These are phyloP conservation scores for Strigops habroptila DNA, from an alignment of 2,113 vertebrate species.

Conservation along the genomic window DNA sequence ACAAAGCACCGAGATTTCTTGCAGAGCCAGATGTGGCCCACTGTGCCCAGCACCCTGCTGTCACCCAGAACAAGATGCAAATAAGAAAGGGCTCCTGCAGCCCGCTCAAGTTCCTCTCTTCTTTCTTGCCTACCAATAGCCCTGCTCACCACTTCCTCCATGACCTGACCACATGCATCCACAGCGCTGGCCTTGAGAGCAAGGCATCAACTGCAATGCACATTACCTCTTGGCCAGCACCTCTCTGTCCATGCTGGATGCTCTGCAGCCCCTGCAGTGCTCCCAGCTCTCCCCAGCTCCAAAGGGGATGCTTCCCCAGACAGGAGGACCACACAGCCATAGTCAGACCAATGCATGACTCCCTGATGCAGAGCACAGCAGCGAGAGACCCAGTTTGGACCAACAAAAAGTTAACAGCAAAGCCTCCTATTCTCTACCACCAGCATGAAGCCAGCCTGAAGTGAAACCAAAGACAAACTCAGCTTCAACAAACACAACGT, in stretches of 20 bases:
- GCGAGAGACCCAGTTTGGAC: not conserved
- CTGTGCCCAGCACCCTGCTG: not conserved
- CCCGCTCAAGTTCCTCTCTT: not conserved
- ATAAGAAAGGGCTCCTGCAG: not conserved
- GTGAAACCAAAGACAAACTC: not conserved
- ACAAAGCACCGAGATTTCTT: not conserved
- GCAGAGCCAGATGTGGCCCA: not conserved
- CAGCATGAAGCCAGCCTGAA: not conserved
- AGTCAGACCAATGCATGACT: not conserved
- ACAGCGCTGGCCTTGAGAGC: not conserved
- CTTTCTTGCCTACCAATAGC: not conserved
- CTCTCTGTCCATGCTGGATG: not conserved
- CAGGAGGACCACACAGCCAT: not conserved
- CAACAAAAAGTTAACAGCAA: not conserved
- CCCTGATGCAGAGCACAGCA: not conserved
- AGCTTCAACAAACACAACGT: not conserved
- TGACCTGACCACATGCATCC: accelerated
- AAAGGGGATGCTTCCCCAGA: not conserved
- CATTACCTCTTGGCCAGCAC: not conserved
- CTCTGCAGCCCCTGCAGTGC: not conserved
- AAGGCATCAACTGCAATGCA: not conserved
- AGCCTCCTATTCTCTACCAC: not conserved
- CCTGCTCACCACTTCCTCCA: not conserved
- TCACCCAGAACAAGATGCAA: not conserved
- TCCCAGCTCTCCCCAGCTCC: not conserved